phyloP scores from a whole-genome alignment of 64 coral and sea anemone species.

The Pocillopora verrucosa region DNA sequence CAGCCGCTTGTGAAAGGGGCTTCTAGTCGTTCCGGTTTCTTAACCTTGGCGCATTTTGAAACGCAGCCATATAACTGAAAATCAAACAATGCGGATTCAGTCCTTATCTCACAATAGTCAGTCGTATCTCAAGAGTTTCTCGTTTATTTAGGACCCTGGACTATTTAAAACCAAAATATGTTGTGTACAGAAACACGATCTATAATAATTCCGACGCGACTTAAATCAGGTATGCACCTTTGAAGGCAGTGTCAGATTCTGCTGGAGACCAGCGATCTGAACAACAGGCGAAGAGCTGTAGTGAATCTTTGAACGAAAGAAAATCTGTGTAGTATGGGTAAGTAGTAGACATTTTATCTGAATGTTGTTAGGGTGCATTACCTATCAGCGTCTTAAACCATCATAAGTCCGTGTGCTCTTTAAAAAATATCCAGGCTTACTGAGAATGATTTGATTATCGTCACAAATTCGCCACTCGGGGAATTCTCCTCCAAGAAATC shows the following conservation, averaged over 20 bases:
- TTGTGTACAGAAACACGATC: conserved; percentile 40
- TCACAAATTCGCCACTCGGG: not conserved
- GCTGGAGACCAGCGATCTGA: not conserved
- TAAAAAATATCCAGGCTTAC: not conserved
- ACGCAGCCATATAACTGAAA: not conserved
- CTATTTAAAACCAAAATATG: conserved; percentile 32
- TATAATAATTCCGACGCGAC: not conserved
- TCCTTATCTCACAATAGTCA: not conserved
- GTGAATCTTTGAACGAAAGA: not conserved
- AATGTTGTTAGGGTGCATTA: not conserved
- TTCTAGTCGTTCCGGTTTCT: not conserved
- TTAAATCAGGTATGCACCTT: not conserved
- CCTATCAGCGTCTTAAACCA: not conserved
- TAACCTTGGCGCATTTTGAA: not conserved
- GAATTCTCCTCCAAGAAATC: not conserved
- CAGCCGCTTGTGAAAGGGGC: not conserved
- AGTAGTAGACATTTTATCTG: not conserved
- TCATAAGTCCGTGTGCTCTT: not conserved
- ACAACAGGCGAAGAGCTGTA: not conserved
- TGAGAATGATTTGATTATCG: not conserved
- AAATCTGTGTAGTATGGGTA: not conserved
- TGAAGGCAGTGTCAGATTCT: not conserved
- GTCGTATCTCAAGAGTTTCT: not conserved
- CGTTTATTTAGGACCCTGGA: not conserved
- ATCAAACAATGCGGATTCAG: not conserved